Conservation (phyloP, 2,888 invertebrate genomes). For the Aporophyla lueneburgensis region DNA sequence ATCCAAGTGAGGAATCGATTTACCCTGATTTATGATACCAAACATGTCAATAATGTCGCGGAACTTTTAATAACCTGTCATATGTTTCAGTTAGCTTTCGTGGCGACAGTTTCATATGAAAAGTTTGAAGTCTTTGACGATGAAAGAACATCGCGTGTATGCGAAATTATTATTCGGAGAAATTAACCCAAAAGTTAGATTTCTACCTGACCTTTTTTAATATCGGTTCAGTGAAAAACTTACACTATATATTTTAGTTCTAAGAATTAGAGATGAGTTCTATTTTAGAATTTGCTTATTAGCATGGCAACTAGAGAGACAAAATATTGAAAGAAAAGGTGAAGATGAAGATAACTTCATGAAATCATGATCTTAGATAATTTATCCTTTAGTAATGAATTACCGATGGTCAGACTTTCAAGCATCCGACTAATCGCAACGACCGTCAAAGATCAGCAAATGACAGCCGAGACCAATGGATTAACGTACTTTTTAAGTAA, state of each 20-base stretch:
- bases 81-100: conserved; percentile 24
- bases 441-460: too few relatives aligned
- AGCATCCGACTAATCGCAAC: too few relatives aligned
- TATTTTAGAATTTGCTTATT: neutral
- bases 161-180: neutral
- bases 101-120: conserved; percentile 23
- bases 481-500: too few relatives aligned
- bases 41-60: conserved; percentile 8
- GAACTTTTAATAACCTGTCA: conserved; percentile 46
- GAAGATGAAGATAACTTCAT: neutral
- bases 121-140: conserved; percentile 14
- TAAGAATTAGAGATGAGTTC: neutral
- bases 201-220: neutral
- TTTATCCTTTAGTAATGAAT: neutral
- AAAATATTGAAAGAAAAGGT: neutral
- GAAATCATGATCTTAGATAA: neutral
- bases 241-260: neutral
- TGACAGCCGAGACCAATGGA: too few relatives aligned
- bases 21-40: conserved; percentile 29
- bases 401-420: too few relatives aligned
- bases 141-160: neutral
- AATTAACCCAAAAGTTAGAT: neutral
- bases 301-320: neutral
- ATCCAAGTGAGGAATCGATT: conserved; percentile 7
- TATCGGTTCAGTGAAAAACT: neutral